Conservation (phyloP, 2,888 invertebrate genomes). For the Synergus itoensis region DNA sequence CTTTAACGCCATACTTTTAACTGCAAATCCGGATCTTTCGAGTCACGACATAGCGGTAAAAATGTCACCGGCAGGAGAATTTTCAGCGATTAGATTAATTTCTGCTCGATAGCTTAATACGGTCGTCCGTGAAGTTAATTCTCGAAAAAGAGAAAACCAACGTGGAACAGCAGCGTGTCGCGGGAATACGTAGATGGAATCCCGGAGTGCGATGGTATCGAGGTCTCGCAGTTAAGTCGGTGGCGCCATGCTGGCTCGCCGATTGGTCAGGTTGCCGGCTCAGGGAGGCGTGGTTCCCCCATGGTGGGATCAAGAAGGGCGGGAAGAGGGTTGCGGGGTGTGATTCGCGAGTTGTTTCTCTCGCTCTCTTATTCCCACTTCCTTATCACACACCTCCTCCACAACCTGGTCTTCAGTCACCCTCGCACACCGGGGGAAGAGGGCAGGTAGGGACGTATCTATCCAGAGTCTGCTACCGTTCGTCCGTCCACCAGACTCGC, state of each 20-base stretch:
- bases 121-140: constrained; percentile 25
- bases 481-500: constrained; percentile 25
- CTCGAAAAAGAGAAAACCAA: constrained; percentile 43
- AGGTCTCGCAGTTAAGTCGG: constrained; percentile 59
- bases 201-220: constrained; percentile 65
- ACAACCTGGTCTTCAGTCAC: not conserved
- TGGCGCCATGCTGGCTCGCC: constrained; percentile 72
- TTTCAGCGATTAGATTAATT: constrained; percentile 28
- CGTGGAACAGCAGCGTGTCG: constrained; percentile 44
- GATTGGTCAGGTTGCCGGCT: constrained; percentile 65
- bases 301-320: constrained; percentile 55
- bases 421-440: not conserved
- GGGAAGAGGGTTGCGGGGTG: constrained; percentile 56
- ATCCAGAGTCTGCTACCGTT: constrained; percentile 31
- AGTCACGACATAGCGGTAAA: constrained; percentile 21
- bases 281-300: constrained; percentile 62
- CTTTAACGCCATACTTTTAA: not conserved
- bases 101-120: constrained; percentile 35
- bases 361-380: constrained; percentile 36
- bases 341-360: constrained; percentile 37
- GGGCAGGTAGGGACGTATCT: constrained; percentile 17
- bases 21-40: not conserved
- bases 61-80: constrained; percentile 19
- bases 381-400: not conserved
- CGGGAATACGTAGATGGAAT: constrained; percentile 64